A percentile compares a stretch with the other conserved stretches of the same genome.
These are phyloP conservation scores for Neelides folsomi DNA, from an alignment of 2,888 invertebrate genomes.

Conservation along the genomic window DNA sequence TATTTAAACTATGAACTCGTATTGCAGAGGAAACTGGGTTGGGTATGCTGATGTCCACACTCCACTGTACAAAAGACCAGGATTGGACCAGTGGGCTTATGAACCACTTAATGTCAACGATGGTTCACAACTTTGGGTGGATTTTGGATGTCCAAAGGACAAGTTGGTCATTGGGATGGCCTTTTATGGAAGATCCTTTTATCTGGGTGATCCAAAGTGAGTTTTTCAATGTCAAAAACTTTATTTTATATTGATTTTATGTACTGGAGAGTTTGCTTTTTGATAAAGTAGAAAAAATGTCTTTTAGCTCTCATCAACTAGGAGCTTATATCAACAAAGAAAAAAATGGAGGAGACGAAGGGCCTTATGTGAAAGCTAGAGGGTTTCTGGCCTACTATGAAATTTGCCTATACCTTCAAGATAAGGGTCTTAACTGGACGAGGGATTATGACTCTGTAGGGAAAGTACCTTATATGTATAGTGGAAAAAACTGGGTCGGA, in stretches of 20 bases:
- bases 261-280: no score
- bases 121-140: conserved; percentile 73
- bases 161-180: conserved; percentile 79
- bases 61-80: conserved; percentile 64
- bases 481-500: conserved; percentile 67
- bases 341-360: conserved; percentile 57
- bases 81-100: conserved; percentile 74
- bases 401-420: conserved; percentile 59
- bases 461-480: conserved; percentile 70
- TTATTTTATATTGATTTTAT: no score
- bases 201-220: conserved; percentile 58
- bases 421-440: conserved; percentile 57
- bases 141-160: conserved; percentile 72
- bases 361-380: conserved; percentile 71
- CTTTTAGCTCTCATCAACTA: conserved; percentile 42
- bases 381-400: conserved; percentile 80
- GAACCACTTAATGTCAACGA: conserved; percentile 82
- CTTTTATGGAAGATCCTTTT: conserved; percentile 76
- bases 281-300: no score
- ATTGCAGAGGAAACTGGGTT: conserved; percentile 23
- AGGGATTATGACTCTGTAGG: conserved; percentile 70
- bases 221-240: no score
- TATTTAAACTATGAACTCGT: no score
- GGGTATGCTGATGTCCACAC: conserved; percentile 78
- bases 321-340: conserved; percentile 29